Evolutionary conservation across 1,140 invertebrate species (phyloP).

Genomic region (Trinorchestia longiramus): DNA sequence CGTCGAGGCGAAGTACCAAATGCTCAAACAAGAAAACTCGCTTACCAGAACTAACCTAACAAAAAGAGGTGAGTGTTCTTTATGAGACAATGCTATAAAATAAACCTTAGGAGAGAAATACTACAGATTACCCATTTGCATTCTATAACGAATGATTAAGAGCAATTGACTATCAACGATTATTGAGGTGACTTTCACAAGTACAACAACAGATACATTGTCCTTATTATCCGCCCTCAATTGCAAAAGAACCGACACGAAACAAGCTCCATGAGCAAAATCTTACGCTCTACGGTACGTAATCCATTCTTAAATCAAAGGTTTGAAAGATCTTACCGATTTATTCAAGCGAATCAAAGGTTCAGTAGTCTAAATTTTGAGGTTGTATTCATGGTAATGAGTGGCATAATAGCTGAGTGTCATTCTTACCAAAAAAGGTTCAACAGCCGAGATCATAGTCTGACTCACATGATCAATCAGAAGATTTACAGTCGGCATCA

Average conservation of each 20-base stretch:
- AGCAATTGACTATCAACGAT: too few species aligned
- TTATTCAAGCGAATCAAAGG: neutral
- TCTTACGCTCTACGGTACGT: neutral
- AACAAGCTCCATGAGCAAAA: neutral
- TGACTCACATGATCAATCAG: neutral
- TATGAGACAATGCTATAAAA: neutral
- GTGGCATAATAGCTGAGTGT: too few species aligned
- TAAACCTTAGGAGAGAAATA: neutral
- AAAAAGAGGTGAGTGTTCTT: neutral
- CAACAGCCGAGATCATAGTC: neutral
- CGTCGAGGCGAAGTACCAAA: neutral
- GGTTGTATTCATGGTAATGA: neutral
- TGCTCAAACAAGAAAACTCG: constrained; percentile 19
- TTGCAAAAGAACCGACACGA: neutral
- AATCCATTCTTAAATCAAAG: neutral
- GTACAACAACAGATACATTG: too few species aligned
- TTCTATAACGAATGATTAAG: too few species aligned
- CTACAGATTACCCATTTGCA: too few species aligned
- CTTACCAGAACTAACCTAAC: neutral
- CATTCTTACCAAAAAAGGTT: neutral
- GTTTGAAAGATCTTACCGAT: neutral
- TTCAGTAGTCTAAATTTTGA: neutral
- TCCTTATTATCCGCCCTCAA: too few species aligned
- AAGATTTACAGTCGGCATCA: too few species aligned
- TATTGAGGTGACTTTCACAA: too few species aligned